These are phyloP conservation scores for Notolabrus celidotus DNA, from an alignment of 2,797 vertebrate species.

Conservation along the genomic window DNA sequence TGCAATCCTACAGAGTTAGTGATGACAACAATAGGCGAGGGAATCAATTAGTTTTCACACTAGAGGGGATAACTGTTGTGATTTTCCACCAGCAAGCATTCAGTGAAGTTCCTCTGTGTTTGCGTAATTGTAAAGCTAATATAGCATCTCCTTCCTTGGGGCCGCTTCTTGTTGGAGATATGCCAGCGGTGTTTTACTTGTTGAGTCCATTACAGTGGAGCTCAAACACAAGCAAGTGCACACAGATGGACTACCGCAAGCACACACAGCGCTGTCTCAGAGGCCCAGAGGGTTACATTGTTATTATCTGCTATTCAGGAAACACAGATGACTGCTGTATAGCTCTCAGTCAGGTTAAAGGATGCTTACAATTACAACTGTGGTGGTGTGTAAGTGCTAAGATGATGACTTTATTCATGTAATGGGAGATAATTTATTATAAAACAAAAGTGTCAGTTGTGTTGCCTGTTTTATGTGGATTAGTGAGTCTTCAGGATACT, in stretches of 20 bases:
- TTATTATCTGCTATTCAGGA: slow-evolving; percentile 65
- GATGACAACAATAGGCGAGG: slow-evolving; percentile 79
- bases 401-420: background rate
- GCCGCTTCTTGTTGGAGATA: slow-evolving; percentile 78
- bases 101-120: slow-evolving; percentile 80
- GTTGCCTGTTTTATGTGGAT: background rate
- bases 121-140: slow-evolving; percentile 79
- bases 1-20: slow-evolving; percentile 37
- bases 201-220: slow-evolving; percentile 66
- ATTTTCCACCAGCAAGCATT: slow-evolving; percentile 79
- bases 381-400: slow-evolving; percentile 1
- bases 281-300: slow-evolving; percentile 62
- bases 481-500: background rate
- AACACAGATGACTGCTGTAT: slow-evolving; percentile 48
- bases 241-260: slow-evolving; percentile 56
- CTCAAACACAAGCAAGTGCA: slow-evolving; percentile 50
- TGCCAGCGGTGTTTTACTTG: slow-evolving; percentile 78
- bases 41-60: slow-evolving; percentile 77
- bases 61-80: slow-evolving; percentile 59
- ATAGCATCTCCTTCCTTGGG: slow-evolving; percentile 69
- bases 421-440: background rate
- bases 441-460: background rate
- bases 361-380: slow-evolving; percentile 1
- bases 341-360: slow-evolving; percentile 32
- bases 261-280: slow-evolving; percentile 53